These are phyloP conservation scores for Synergus laeviventris DNA, from an alignment of 2,888 invertebrate species.

Conservation along the genomic window DNA sequence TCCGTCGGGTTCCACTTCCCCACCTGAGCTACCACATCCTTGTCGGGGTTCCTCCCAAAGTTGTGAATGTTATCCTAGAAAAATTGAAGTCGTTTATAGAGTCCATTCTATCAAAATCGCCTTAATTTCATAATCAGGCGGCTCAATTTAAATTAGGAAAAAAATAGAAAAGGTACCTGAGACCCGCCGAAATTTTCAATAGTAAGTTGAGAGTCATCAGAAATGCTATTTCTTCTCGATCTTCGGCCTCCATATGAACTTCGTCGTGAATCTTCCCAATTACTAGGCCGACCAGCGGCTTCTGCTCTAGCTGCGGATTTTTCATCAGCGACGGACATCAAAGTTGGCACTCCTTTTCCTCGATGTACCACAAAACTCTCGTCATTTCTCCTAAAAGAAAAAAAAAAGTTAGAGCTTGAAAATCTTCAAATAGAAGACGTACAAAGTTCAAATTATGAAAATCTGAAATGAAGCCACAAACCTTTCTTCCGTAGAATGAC, in stretches of 20 bases:
- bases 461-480: slow-evolving; percentile 52
- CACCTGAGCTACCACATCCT: slow-evolving; percentile 78
- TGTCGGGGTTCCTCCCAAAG: slow-evolving; percentile 89
- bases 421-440: not conserved
- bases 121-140: not conserved
- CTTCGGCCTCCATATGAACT: slow-evolving; percentile 88
- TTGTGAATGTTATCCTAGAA: slow-evolving; percentile 86
- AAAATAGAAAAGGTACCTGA: slow-evolving; percentile 76
- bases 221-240: slow-evolving; percentile 89
- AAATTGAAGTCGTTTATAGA: not conserved
- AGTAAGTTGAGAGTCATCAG: slow-evolving; percentile 92
- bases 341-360: slow-evolving; percentile 86
- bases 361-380: slow-evolving; percentile 90
- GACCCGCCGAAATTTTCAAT: slow-evolving; percentile 96
- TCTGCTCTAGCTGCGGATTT: slow-evolving; percentile 76
- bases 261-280: slow-evolving; percentile 86
- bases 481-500: slow-evolving; percentile 72
- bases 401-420: not conserved
- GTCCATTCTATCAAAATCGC: not conserved
- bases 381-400: slow-evolving; percentile 75
- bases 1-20: slow-evolving; percentile 76
- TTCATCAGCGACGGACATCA: slow-evolving; percentile 85
- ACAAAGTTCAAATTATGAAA: not conserved
- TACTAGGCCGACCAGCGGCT: slow-evolving; percentile 91
- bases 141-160: too few relatives aligned